Conservation (phyloP, 2,797 vertebrate genomes). For the Nyctibius grandis region DNA sequence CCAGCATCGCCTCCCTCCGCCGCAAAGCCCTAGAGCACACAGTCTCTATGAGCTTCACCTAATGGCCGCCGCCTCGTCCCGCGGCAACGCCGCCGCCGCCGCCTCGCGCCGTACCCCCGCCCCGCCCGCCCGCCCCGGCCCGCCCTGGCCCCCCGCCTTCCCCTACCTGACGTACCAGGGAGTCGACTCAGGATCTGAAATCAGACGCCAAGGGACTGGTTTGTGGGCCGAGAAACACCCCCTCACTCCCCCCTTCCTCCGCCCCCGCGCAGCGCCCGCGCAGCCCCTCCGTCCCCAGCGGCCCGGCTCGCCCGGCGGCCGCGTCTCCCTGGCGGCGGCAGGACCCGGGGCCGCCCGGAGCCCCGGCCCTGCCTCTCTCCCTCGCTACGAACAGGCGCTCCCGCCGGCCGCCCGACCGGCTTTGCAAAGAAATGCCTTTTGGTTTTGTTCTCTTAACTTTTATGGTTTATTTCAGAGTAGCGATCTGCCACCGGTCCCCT, state of each 20-base stretch:
- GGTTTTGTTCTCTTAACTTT: neutral
- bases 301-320: slow-evolving; percentile 37
- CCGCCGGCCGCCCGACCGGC: slow-evolving; percentile 4
- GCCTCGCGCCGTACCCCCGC: neutral
- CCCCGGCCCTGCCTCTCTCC: neutral
- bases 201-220: slow-evolving; percentile 68
- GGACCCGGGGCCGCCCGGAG: neutral
- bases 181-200: slow-evolving; percentile 81
- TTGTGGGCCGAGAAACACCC: slow-evolving; percentile 63
- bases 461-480: slow-evolving; percentile 29
- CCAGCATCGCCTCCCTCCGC: slow-evolving; percentile 96
- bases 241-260: neutral
- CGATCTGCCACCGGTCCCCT: neutral
- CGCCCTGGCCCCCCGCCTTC: neutral
- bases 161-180: slow-evolving; percentile 66
- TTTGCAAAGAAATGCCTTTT: neutral
- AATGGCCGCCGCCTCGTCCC: slow-evolving; percentile 68
- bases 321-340: too few species aligned
- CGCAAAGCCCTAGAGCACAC: slow-evolving; percentile 99
- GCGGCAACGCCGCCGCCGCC: neutral
- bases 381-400: neutral
- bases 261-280: neutral
- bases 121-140: neutral
- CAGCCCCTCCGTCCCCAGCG: neutral
- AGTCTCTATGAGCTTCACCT: slow-evolving; percentile 99